These are phyloP conservation scores for Platygyra sinensis DNA, from an alignment of 64 coral and sea anemone genomes.

Conservation along the genomic window DNA sequence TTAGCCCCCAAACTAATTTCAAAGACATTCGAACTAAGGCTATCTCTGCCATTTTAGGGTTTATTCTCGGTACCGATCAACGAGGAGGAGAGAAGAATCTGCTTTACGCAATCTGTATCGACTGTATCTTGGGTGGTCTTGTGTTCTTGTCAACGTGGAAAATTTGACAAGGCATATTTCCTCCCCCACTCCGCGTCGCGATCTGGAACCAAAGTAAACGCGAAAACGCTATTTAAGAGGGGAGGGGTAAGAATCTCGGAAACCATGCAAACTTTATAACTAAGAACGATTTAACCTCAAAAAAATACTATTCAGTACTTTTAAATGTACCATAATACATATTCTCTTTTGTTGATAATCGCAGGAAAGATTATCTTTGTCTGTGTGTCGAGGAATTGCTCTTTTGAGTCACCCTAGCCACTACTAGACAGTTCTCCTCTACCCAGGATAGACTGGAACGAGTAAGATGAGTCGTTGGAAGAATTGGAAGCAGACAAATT, in stretches of 20 bases:
- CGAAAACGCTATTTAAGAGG: neutral
- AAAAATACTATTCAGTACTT: neutral
- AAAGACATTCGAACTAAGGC: slow-evolving; percentile 84
- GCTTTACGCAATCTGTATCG: neutral
- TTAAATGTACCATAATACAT: no score
- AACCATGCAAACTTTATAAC: neutral
- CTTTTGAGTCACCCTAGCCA: neutral
- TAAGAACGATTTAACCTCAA: neutral
- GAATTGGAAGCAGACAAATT: no score
- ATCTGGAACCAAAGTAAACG: neutral
- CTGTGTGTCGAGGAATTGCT: no score
- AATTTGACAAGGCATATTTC: slow-evolving; percentile 22
- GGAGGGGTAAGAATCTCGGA: neutral
- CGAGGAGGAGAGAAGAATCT: neutral
- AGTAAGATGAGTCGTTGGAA: neutral
- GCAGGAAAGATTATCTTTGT: no score
- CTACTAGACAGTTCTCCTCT: no score
- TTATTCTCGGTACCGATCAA: neutral
- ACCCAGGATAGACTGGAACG: neutral
- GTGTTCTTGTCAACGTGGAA: slow-evolving; percentile 28
- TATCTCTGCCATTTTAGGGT: slow-evolving; percentile 74
- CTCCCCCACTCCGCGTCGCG: no score
- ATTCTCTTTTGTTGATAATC: no score
- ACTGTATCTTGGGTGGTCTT: no score
- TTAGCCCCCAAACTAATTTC: slow-evolving; percentile 86